These are phyloP conservation scores for Lathronympha strigana DNA, from an alignment of 2,888 invertebrate species.

Conservation along the genomic window DNA sequence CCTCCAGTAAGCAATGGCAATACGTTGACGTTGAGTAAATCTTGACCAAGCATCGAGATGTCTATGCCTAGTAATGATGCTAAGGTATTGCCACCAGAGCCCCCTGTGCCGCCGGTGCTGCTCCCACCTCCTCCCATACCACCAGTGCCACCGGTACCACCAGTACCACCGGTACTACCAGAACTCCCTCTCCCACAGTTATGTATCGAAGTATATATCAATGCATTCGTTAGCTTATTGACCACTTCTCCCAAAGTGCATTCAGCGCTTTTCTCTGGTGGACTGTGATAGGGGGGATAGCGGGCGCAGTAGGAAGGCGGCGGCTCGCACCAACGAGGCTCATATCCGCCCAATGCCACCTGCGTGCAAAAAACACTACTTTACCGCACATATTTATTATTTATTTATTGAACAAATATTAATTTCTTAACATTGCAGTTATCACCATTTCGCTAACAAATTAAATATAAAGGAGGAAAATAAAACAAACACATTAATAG, in stretches of 20 bases:
- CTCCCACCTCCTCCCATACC: neutral
- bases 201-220: slow-evolving; percentile 1
- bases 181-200: neutral
- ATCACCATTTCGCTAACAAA: too few relatives aligned
- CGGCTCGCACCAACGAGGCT: neutral
- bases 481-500: too few relatives aligned
- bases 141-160: neutral
- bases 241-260: neutral
- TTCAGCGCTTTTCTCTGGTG: neutral
- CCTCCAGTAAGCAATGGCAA: neutral
- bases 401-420: too few relatives aligned
- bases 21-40: neutral
- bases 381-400: too few relatives aligned
- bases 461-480: too few relatives aligned
- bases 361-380: neutral
- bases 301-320: slow-evolving; percentile 3
- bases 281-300: neutral
- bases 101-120: too few relatives aligned
- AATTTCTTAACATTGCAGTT: too few relatives aligned
- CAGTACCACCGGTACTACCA: neutral
- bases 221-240: neutral
- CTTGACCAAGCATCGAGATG: neutral
- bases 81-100: neutral
- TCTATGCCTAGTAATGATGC: neutral
- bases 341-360: neutral